These are phyloP conservation scores for Eubucco bourcierii DNA, from an alignment of 2,113 vertebrate species.

Conservation along the genomic window DNA sequence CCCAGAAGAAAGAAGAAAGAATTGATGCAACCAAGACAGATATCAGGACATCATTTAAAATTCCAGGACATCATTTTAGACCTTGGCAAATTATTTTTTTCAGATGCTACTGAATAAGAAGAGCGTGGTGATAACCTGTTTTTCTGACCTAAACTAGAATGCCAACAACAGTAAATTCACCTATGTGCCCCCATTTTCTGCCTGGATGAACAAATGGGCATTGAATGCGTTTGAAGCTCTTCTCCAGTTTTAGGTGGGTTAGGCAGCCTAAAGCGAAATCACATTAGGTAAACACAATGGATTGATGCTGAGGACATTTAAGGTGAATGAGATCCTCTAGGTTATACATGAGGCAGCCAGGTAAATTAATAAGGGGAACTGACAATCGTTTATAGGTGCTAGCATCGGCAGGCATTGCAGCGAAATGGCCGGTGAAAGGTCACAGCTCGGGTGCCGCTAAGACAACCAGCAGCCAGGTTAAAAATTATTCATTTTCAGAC, in stretches of 20 bases:
- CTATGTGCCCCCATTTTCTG: slow-evolving; percentile 36
- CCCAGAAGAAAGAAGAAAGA: slow-evolving; percentile 2
- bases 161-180: slow-evolving; percentile 37
- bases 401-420: slow-evolving; percentile 76
- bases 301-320: slow-evolving; percentile 63
- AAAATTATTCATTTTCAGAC: slow-evolving; percentile 78
- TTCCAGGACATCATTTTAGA: slow-evolving; percentile 19
- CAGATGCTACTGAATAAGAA: slow-evolving; percentile 27
- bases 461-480: slow-evolving; percentile 53
- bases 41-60: slow-evolving; percentile 7
- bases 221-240: neutral
- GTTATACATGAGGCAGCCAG: slow-evolving; percentile 75
- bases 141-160: slow-evolving; percentile 58
- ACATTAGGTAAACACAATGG: slow-evolving; percentile 62
- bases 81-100: slow-evolving; percentile 14
- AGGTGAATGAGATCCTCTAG: slow-evolving; percentile 72
- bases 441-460: slow-evolving; percentile 66
- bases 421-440: slow-evolving; percentile 79
- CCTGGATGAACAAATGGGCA: neutral
- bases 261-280: slow-evolving; percentile 37
- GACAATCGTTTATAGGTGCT: slow-evolving; percentile 81
- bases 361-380: slow-evolving; percentile 88
- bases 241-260: slow-evolving; percentile 22
- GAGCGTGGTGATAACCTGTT: slow-evolving; percentile 53
- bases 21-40: slow-evolving; percentile 4